Evolutionary conservation across 2,113 vertebrate species (phyloP).

Genomic region (Salvelinus alpinus): DNA sequence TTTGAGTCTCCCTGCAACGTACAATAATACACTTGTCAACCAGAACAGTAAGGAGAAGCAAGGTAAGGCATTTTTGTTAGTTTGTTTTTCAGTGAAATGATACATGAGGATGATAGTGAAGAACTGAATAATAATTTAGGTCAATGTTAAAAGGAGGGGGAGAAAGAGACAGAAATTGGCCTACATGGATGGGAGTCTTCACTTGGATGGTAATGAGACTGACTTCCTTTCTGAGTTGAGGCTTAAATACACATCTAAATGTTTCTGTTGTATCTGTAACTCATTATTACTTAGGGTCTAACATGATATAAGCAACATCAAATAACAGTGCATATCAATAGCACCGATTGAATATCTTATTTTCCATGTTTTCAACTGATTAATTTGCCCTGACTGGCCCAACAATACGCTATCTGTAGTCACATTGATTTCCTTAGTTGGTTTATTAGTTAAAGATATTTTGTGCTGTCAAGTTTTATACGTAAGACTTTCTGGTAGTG

Average conservation of each 20-base stretch:
- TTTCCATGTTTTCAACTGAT: not conserved
- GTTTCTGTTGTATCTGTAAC: not conserved
- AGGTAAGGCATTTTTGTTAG: not conserved
- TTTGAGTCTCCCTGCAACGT: not conserved
- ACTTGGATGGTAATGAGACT: not conserved
- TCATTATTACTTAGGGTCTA: not conserved
- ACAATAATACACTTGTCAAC: not conserved
- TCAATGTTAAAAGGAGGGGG: no score
- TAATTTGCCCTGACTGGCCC: not conserved
- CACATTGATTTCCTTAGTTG: not conserved
- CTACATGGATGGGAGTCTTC: not conserved
- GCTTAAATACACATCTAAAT: not conserved
- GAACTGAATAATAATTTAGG: no score
- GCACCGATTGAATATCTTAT: not conserved
- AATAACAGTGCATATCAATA: not conserved
- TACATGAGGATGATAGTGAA: not conserved
- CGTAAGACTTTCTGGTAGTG: not conserved
- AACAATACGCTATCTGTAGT: no score
- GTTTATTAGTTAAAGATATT: not conserved
- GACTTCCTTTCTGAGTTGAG: not conserved
- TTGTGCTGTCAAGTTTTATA: not conserved
- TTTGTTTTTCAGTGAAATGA: not conserved
- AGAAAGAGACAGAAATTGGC: no score
- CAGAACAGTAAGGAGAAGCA: not conserved
- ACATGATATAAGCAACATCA: not conserved